These are phyloP conservation scores for Melangyna quadrimaculata DNA, from an alignment of 2,888 invertebrate species.

Conservation along the genomic window DNA sequence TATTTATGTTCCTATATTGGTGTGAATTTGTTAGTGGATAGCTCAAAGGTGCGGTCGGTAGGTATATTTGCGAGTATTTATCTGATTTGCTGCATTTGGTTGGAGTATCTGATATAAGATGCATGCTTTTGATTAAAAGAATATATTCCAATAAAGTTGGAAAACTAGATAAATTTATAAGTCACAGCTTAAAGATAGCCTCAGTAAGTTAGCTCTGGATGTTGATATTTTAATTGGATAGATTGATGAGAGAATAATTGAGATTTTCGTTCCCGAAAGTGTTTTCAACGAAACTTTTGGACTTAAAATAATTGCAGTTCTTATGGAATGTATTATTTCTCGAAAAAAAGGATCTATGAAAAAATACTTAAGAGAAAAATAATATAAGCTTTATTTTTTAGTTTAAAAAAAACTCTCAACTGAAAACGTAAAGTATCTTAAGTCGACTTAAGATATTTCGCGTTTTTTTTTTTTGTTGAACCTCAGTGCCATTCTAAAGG, in stretches of 20 bases:
- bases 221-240: conserved; percentile 50
- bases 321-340: no score
- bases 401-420: no score
- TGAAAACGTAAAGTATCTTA: no score
- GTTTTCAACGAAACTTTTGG: no score
- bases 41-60: conserved; percentile 39
- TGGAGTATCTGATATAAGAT: conserved; percentile 51
- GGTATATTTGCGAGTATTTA: conserved; percentile 10
- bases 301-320: no score
- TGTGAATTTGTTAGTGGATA: conserved; percentile 28
- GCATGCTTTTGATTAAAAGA: conserved; percentile 22
- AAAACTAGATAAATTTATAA: neutral
- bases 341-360: no score
- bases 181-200: neutral
- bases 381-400: no score
- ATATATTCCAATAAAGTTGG: conserved; percentile 32
- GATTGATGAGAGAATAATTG: neutral
- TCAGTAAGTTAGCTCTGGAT: neutral
- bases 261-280: neutral
- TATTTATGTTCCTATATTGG: neutral
- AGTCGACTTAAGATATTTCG: no score
- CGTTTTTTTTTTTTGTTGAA: no score
- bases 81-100: conserved; percentile 45
- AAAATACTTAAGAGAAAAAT: no score
- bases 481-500: no score